These are phyloP conservation scores for Microplitis deprimator DNA, from an alignment of 2,888 invertebrate species.

Conservation along the genomic window DNA sequence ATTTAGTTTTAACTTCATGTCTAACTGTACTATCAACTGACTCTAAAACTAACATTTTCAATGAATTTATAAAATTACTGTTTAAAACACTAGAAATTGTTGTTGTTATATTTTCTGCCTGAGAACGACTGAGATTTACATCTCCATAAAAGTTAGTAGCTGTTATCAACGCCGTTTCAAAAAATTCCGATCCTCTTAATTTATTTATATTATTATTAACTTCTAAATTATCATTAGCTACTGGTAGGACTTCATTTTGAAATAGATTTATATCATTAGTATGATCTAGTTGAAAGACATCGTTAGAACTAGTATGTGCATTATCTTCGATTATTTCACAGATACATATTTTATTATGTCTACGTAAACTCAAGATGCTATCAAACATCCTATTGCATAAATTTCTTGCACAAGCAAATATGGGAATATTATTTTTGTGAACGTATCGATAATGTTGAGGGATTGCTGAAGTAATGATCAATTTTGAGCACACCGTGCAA, in stretches of 20 bases:
- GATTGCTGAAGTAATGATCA: not conserved
- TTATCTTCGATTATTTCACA: not conserved
- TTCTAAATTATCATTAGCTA: not conserved
- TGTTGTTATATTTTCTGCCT: not conserved
- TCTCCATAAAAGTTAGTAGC: not conserved
- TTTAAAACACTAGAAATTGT: not conserved
- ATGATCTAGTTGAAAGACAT: not conserved
- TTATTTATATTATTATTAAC: not conserved
- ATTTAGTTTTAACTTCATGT: not conserved
- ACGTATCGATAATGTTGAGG: slow-evolving; percentile 1
- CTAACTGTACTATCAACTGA: not conserved
- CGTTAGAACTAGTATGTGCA: not conserved
- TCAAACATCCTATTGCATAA: slow-evolving; percentile 3
- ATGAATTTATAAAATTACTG: not conserved
- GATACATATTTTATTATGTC: not conserved
- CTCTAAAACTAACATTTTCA: not conserved
- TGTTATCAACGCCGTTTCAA: not conserved
- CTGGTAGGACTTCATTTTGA: not conserved
- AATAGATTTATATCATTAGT: not conserved
- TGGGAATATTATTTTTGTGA: not conserved
- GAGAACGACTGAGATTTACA: not conserved
- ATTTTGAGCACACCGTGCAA: not conserved
- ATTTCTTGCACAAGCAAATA: not conserved
- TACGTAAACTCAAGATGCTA: not conserved
- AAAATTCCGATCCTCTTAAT: not conserved